Conservation (phyloP, 2,888 invertebrate genomes). For the Tinea semifulvella region DNA sequence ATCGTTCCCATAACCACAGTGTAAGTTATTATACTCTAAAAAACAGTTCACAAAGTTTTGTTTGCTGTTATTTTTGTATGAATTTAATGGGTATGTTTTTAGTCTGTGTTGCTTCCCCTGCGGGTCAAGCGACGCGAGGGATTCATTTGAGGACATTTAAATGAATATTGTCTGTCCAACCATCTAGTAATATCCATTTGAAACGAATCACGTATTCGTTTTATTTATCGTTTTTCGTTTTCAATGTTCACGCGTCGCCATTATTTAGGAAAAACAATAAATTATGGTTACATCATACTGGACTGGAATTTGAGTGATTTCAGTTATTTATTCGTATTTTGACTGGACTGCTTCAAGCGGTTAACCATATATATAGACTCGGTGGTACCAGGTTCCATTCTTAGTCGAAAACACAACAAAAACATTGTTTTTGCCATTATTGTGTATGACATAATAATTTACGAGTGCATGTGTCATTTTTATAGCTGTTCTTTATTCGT, state of each 20-base stretch:
- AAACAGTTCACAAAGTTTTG: neutral
- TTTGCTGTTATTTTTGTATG: neutral
- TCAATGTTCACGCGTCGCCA: conserved; percentile 11
- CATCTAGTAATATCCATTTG: conserved; percentile 26
- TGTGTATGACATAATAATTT: too few species aligned
- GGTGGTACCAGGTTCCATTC: too few species aligned
- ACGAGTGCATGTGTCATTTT: too few species aligned
- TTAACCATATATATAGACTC: too few species aligned
- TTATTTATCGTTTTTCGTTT: conserved; percentile 18
- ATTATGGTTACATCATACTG: too few species aligned
- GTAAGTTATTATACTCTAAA: neutral
- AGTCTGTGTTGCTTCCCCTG: neutral
- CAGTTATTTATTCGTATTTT: too few species aligned
- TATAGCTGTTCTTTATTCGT: too few species aligned
- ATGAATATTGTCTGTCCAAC: conserved; percentile 32
- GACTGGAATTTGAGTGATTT: too few species aligned
- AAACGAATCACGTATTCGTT: conserved; percentile 26
- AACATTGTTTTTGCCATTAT: too few species aligned
- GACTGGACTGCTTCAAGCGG: too few species aligned
- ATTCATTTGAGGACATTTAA: conserved; percentile 37
- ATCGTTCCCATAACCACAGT: neutral
- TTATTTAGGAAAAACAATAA: neutral
- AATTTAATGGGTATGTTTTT: neutral
- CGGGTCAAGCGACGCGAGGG: conserved; percentile 20
- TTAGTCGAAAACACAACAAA: too few species aligned